A percentile compares a stretch with the other conserved stretches of the same genome.
phyloP scores from a whole-genome alignment of 2,797 vertebrate species.

The Trichosurus vulpecula region DNA sequence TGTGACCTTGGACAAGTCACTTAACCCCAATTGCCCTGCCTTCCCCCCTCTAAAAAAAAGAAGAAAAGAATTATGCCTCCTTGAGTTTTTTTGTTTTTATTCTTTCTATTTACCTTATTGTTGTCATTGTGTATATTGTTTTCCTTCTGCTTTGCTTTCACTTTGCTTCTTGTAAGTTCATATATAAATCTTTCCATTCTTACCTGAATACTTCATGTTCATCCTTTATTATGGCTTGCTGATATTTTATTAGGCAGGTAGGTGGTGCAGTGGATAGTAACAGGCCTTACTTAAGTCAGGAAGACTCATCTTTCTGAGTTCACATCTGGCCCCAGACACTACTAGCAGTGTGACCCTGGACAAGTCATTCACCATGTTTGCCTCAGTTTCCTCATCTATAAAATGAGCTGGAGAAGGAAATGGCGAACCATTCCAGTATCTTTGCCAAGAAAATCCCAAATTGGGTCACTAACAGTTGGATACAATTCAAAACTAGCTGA shows the following conservation, averaged over 20 bases:
- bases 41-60: no score
- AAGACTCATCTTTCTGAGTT: background rate
- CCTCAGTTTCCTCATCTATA: background rate
- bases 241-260: background rate
- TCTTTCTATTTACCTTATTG: background rate
- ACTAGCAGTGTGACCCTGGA: background rate
- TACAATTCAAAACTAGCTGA: background rate
- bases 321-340: background rate
- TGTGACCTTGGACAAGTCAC: no score
- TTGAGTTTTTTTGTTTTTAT: background rate
- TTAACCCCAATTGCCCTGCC: no score
- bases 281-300: background rate
- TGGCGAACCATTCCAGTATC: background rate
- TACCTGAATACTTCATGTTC: background rate
- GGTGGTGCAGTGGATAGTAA: background rate
- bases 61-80: no score
- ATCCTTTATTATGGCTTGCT: background rate
- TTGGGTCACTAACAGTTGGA: no score
- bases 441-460: background rate
- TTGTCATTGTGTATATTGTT: background rate
- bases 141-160: background rate
- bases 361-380: background rate
- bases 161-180: background rate
- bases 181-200: background rate
- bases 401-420: background rate